Conservation (phyloP, 2,113 vertebrate genomes). For the Melospiza melodia region DNA sequence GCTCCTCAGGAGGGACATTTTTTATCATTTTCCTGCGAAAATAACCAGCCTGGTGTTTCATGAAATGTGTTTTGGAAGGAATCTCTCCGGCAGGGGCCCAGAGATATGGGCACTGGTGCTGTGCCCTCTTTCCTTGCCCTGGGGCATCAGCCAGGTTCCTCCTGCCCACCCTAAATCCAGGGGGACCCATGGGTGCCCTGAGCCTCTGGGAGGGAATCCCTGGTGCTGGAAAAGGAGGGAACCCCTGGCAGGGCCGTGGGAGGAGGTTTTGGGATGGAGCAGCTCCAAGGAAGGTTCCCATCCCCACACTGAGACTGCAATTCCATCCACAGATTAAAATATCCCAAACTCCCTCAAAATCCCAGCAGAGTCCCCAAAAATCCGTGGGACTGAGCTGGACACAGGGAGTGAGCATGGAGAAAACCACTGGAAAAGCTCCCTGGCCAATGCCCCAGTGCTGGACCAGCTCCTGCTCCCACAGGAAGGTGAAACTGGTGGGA, state of each 20-base stretch:
- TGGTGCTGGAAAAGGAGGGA: not conserved
- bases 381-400: fast-evolving
- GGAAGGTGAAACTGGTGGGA: not conserved
- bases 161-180: not conserved
- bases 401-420: fast-evolving
- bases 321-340: not conserved
- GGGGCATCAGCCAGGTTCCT: not conserved
- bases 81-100: not conserved
- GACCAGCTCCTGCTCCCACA: not conserved
- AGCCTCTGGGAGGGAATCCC: not conserved
- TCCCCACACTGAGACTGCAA: fast-evolving
- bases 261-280: not conserved
- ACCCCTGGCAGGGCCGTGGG: not conserved
- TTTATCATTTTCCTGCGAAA: not conserved
- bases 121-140: not conserved
- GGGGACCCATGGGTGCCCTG: not conserved
- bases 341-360: not conserved
- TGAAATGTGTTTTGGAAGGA: not conserved
- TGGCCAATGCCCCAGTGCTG: not conserved
- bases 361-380: not conserved
- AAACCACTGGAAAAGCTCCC: not conserved
- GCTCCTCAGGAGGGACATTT: not conserved
- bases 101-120: not conserved
- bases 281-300: not conserved
- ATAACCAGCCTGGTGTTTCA: not conserved